Conservation (phyloP, 2,888 invertebrate species). For the Molorchus minor region DNA sequence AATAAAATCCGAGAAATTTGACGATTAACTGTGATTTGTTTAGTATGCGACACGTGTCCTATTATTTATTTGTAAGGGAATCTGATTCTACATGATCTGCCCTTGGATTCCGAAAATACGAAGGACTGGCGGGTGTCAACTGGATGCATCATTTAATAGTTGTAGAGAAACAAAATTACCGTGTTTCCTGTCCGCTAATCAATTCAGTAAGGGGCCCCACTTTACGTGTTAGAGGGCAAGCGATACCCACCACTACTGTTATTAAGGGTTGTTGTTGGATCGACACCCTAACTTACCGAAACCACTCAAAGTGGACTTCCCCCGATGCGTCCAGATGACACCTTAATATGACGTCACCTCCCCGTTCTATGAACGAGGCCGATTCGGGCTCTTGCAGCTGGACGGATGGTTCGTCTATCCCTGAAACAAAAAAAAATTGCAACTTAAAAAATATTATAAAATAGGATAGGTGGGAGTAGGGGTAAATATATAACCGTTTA, state of each 20-base stretch:
- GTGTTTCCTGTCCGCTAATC: slow-evolving; percentile 17
- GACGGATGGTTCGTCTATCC: slow-evolving; percentile 69
- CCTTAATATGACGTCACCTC: slow-evolving; percentile 68
- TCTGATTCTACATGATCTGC: too few species aligned
- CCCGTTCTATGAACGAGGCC: slow-evolving; percentile 63
- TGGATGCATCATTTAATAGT: neutral
- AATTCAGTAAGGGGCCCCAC: slow-evolving; percentile 15
- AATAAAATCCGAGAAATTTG: too few species aligned
- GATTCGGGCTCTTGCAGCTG: slow-evolving; percentile 68
- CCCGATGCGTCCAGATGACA: slow-evolving; percentile 75
- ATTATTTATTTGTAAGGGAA: too few species aligned
- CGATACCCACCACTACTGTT: slow-evolving; percentile 22
- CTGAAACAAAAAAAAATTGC: slow-evolving; percentile 61
- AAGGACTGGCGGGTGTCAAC: too few species aligned
- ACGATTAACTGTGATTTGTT: too few species aligned
- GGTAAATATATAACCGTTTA: too few species aligned
- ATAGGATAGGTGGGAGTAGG: too few species aligned
- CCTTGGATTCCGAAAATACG: too few species aligned
- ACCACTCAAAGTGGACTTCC: slow-evolving; percentile 74
- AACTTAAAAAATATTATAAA: too few species aligned
- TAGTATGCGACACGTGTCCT: too few species aligned
- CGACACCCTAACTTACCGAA: slow-evolving; percentile 64
- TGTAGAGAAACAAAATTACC: slow-evolving; percentile 18
- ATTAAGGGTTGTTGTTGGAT: slow-evolving; percentile 22
- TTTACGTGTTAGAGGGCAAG: slow-evolving; percentile 21